Conservation (phyloP, 2,888 invertebrate species). For the Acanthosoma haemorrhoidale region DNA sequence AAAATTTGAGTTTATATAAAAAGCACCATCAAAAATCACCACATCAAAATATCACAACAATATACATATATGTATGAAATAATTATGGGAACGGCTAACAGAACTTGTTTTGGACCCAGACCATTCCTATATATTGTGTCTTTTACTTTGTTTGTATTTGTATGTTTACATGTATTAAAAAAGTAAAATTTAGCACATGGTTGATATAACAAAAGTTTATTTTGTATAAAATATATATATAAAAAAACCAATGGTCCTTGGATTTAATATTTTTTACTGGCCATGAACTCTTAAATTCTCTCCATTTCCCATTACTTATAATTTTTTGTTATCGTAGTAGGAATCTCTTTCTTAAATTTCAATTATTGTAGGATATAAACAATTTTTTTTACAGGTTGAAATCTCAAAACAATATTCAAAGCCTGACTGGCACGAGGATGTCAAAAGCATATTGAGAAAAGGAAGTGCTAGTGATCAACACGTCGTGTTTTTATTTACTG, state of each 20-base stretch:
- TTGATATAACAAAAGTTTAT: too few relatives aligned
- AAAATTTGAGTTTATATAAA: too few relatives aligned
- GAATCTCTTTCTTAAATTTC: neutral
- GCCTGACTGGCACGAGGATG: conserved; percentile 86
- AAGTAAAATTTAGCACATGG: too few relatives aligned
- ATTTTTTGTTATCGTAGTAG: neutral
- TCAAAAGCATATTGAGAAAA: conserved; percentile 73
- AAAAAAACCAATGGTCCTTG: neutral
- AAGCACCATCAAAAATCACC: too few relatives aligned
- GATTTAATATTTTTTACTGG: neutral
- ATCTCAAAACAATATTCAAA: conserved; percentile 79
- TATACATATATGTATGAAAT: neutral
- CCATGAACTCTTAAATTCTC: neutral
- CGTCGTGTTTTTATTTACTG: conserved; percentile 84
- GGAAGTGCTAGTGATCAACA: conserved; percentile 78
- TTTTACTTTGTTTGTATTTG: too few relatives aligned
- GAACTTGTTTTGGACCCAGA: too few relatives aligned
- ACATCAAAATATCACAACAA: too few relatives aligned
- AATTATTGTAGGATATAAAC: too few relatives aligned
- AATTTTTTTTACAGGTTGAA: conserved; percentile 68
- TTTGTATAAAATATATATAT: too few relatives aligned
- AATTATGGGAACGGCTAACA: neutral
- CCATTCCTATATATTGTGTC: too few relatives aligned
- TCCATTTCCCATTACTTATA: neutral
- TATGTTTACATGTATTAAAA: too few relatives aligned